Evolutionary conservation across 2,888 invertebrate species (phyloP), one percentile per base, ranked within the genome.

Genomic region (Icerya purchasi): DNA sequence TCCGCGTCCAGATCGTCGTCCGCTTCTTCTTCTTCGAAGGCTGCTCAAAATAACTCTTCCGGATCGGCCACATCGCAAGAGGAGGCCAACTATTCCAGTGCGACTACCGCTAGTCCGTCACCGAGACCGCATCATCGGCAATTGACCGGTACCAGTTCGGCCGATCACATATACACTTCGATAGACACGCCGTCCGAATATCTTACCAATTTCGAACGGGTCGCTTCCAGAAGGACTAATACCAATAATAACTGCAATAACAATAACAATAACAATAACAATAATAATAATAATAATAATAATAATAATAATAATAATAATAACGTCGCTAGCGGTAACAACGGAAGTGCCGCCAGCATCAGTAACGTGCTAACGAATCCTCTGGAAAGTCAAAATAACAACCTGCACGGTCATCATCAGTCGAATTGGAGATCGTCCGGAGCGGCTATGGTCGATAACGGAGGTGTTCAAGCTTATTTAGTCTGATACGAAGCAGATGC

Each of bases 141-240:
- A 23, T 54, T 51, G 24, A 61, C 49, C 51, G 55, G 53, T 78
- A 79, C 66, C 79, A 82, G 64, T 72, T 88, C 88, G 57, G 80
- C 86, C 64, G 86, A 86, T 66, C 88, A 89, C 73, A 89, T 89
- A 69, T 89, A 89, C 71, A 87, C 87, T 60, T 87, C 86, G 69
- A 89, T 89, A 72, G 88, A 89, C 72, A 87, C 87, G 62, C 68
- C 68, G 36, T 36, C 36, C 36, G 88, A 88, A 72, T 87, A 87
- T 70, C 86, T 86, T 67, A 24, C 62, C 2, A 84, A 85, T 61
- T 76, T 87, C 67, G 87, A 87, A 72, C 80, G 86, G 66, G 57
- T 63, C 49, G 63, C 63, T 25, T 63, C 65, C 24, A 57, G 66
- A 25, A 61, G 68, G 55, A 61, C 61, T 36, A 61, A 59, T 50